Evolutionary conservation across 2,113 vertebrate species (phyloP), one percentile per base, ranked within the genome.

Genomic region (Morone chrysops): DNA sequence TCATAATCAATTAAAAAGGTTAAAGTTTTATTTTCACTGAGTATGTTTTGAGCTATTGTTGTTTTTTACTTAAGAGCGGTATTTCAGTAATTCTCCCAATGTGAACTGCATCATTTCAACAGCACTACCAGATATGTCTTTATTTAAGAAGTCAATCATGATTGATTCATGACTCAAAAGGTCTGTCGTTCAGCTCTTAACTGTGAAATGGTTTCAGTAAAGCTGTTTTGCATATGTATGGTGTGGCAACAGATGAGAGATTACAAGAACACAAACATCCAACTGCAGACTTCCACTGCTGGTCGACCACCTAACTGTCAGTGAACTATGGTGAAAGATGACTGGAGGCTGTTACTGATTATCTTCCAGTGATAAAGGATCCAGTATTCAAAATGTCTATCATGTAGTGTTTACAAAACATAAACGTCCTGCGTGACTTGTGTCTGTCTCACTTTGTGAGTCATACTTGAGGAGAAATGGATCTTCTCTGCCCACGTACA

Each of bases 351-450:
- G 82, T 16, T 78, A 66, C 41, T 70, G 79, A 82, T 89, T 47
- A 70, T 75, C 62, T 67, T 9, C 65, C 25, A 31, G 38, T 54
- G 76, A 91, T 89, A 80, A 89, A 60, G 16, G 40, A 41, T 31
- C 59, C 83, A 36, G 20, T 67, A 56, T 67, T 70, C 70, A 63
- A 66, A 78, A 80, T 69, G 48, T 84, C 71, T 17, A 22, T 53
- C 38, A 1, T 10, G 50, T 38, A 71, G 75, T 76, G 89, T 93
- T 89, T 81, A 83, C 87, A 78, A 63, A 90, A 91, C 87, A 89
- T 0, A 50, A n/a, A 53, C 40, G 8, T 40, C 79, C 57, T 12
- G 57, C 57, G 25, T 75, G 78, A 61, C 81, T 63, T 66, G 62
- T 22, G 72, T 60, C 66, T 63, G 50, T 71, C 59, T 66, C 75